Conservation (phyloP, 2,888 invertebrate genomes). For the Hartigia nigra region DNA sequence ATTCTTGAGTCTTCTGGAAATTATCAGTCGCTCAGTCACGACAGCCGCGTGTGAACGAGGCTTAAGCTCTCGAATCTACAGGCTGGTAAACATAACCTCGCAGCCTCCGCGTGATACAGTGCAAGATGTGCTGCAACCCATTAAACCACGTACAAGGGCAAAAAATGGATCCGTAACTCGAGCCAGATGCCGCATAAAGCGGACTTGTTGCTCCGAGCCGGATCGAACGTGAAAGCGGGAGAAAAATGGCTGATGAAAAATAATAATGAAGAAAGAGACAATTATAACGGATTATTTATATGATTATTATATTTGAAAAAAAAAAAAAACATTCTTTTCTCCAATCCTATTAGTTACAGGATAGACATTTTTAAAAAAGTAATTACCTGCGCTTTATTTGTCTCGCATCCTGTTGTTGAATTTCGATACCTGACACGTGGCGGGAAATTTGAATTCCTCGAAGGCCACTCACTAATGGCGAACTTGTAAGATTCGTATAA, state of each 20-base stretch:
- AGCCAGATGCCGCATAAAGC: conserved; percentile 43
- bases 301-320: not conserved
- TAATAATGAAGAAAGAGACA: not conserved
- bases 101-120: not conserved
- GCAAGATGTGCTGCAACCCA: conserved; percentile 8
- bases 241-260: not conserved
- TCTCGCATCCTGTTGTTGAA: not conserved
- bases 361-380: not conserved
- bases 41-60: not conserved
- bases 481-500: too few relatives aligned
- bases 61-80: not conserved
- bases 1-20: not conserved
- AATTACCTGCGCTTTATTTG: not conserved
- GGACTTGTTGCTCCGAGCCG: conserved; percentile 23
- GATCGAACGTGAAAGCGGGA: not conserved
- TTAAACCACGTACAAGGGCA: conserved; percentile 19
- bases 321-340: not conserved
- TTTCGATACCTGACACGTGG: not conserved
- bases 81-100: not conserved
- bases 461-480: too few relatives aligned
- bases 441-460: too few relatives aligned
- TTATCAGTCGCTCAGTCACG: not conserved
- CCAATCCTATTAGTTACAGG: not conserved
- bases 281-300: not conserved
- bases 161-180: conserved; percentile 41